phyloP scores from a whole-genome alignment of 2,113 vertebrate genomes.

The Ibidorhyncha struthersii region DNA sequence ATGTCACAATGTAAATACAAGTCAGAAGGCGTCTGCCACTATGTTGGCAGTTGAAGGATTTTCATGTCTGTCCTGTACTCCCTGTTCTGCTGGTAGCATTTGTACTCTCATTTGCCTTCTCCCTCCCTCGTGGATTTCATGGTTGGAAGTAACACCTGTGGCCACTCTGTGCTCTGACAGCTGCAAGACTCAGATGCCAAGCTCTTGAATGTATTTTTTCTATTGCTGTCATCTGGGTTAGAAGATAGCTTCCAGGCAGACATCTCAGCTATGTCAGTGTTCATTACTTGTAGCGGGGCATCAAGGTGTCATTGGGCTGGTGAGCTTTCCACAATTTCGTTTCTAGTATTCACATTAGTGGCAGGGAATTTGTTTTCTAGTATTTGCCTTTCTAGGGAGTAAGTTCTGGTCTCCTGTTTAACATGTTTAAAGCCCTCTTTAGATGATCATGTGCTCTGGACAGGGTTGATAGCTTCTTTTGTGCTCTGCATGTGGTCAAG shows the following conservation, averaged over 20 bases:
- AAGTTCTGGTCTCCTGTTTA: neutral
- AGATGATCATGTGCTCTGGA: neutral
- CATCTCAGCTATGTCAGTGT: neutral
- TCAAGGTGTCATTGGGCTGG: neutral
- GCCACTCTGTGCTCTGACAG: slow-evolving; percentile 23
- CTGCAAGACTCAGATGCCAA: slow-evolving; percentile 31
- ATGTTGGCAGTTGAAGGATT: neutral
- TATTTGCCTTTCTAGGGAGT: neutral
- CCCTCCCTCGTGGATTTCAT: neutral
- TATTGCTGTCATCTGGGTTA: neutral
- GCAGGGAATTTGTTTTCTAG: neutral
- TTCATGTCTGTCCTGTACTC: neutral
- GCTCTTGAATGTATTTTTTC: neutral
- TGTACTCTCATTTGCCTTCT: neutral
- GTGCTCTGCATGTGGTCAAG: neutral
- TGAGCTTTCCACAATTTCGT: neutral
- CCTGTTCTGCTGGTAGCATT: slow-evolving; percentile 28
- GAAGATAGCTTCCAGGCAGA: slow-evolving; percentile 9
- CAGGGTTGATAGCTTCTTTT: neutral
- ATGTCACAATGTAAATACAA: neutral
- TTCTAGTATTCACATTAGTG: neutral
- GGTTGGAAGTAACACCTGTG: slow-evolving; percentile 34
- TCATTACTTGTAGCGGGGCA: neutral
- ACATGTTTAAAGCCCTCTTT: neutral
- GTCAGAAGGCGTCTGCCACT: neutral